A percentile compares a stretch with the other conserved stretches of the same genome.
These are phyloP conservation scores for Sphaeridia pumilis DNA, from an alignment of 2,888 invertebrate genomes.

Conservation along the genomic window DNA sequence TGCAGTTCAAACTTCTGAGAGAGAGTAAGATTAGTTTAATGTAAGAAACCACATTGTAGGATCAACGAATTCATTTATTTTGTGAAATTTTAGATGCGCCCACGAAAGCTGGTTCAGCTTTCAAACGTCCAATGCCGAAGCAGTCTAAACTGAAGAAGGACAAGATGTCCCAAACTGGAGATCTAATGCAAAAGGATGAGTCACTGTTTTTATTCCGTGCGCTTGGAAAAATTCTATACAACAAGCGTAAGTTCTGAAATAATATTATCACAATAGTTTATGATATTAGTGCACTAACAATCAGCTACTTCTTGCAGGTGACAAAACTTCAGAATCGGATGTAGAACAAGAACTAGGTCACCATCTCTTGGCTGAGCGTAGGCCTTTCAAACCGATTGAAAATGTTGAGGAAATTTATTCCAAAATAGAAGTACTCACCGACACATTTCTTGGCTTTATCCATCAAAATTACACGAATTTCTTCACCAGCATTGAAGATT, in stretches of 20 bases:
- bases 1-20: slow-evolving; percentile 70
- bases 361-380: slow-evolving; percentile 7
- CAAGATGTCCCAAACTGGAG: slow-evolving; percentile 4
- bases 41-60: no score
- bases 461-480: slow-evolving; percentile 50
- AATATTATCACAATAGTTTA: no score
- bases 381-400: slow-evolving; percentile 21
- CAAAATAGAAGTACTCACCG: slow-evolving; percentile 39
- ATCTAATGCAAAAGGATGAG: slow-evolving; percentile 37
- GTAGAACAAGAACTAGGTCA: slow-evolving; percentile 16
- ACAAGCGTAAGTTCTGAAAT: slow-evolving; percentile 43
- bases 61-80: no score
- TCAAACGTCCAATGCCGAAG: slow-evolving; percentile 1
- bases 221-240: slow-evolving; percentile 44
- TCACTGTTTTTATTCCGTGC: slow-evolving; percentile 43
- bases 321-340: slow-evolving; percentile 5
- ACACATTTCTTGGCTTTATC: slow-evolving; percentile 40
- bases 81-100: no score
- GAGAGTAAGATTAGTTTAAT: no score
- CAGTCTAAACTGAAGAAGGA: neutral
- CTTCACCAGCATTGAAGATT: slow-evolving; percentile 53
- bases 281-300: no score
- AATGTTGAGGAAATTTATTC: slow-evolving; percentile 38
- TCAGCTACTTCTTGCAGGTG: slow-evolving; percentile 22
- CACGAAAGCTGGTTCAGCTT: no score